These are phyloP conservation scores for Cottoperca gobio DNA, from an alignment of 2,797 vertebrate genomes.

Conservation along the genomic window DNA sequence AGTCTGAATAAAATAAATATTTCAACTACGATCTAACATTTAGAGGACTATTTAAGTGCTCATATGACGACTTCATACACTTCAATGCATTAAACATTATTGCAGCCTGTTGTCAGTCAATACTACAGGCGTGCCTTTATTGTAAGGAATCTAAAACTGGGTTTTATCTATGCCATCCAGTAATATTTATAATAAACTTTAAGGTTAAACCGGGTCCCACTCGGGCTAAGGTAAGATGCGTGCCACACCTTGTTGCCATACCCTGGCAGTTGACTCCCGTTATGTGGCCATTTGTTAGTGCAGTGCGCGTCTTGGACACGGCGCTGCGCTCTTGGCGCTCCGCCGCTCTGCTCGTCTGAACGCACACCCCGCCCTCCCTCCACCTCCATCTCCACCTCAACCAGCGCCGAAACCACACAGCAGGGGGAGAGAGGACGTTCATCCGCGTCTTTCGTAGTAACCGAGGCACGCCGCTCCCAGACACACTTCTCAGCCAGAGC, in stretches of 20 bases:
- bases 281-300: conserved; percentile 46
- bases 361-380: conserved; percentile 52
- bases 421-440: conserved; percentile 28
- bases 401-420: conserved; percentile 33
- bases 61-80: not conserved
- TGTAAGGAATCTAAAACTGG: too few relatives aligned
- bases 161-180: too few relatives aligned
- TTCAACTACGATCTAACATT: not conserved
- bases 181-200: not conserved
- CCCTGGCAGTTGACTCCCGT: conserved; percentile 15
- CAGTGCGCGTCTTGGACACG: conserved; percentile 78
- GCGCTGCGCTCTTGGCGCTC: conserved; percentile 76
- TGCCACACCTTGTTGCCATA: conserved; percentile 48
- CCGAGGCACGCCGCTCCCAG: conserved; percentile 27
- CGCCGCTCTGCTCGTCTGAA: conserved; percentile 36
- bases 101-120: not conserved
- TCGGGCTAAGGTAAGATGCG: not conserved
- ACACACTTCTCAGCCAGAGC: conserved; percentile 26
- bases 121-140: not conserved
- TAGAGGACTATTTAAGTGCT: not conserved
- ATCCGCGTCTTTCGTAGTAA: conserved; percentile 6
- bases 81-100: not conserved
- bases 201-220: conserved; percentile 4
- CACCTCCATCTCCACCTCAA: conserved; percentile 43
- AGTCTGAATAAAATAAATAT: not conserved